A percentile compares a stretch with the other conserved stretches of the same genome.
These are phyloP conservation scores for Girardinichthys multiradiatus DNA, from an alignment of 2,113 vertebrate species.

Conservation along the genomic window DNA sequence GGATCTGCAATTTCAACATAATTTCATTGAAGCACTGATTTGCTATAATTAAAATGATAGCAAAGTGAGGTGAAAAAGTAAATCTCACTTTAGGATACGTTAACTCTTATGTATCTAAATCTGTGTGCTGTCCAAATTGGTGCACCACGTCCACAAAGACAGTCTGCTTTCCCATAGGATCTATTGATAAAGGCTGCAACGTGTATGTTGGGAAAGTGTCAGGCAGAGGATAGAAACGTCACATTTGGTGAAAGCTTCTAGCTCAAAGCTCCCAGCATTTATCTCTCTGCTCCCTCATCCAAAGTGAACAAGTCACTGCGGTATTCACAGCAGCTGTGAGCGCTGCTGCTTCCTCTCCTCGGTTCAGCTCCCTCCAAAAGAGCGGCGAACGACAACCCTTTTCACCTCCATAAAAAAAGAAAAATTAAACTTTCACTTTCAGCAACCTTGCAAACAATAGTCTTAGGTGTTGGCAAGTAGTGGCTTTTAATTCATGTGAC, in stretches of 20 bases:
- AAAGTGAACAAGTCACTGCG: slow-evolving; percentile 41
- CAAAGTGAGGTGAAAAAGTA: background rate
- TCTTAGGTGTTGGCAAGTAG: background rate
- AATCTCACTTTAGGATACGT: background rate
- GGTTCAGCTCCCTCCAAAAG: slow-evolving; percentile 25
- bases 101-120: slow-evolving; percentile 1
- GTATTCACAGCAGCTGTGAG: slow-evolving; percentile 41
- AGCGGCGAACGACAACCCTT: slow-evolving; percentile 46
- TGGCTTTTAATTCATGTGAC: background rate
- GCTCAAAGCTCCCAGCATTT: slow-evolving; percentile 47
- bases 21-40: background rate
- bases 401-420: slow-evolving; percentile 3
- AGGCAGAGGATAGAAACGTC: slow-evolving; percentile 36
- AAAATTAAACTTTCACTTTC: slow-evolving; percentile 14
- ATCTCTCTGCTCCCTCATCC: slow-evolving; percentile 40
- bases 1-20: background rate
- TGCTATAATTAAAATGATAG: too few relatives aligned
- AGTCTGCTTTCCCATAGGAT: background rate
- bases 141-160: background rate
- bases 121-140: background rate
- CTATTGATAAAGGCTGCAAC: slow-evolving; percentile 3
- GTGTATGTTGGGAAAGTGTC: slow-evolving; percentile 18
- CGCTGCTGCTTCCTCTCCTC: slow-evolving; percentile 21
- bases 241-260: slow-evolving; percentile 30
- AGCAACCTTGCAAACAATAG: slow-evolving; percentile 18